Evolutionary conservation across 2,888 invertebrate species (phyloP).

Genomic region (Phasia obesa): DNA sequence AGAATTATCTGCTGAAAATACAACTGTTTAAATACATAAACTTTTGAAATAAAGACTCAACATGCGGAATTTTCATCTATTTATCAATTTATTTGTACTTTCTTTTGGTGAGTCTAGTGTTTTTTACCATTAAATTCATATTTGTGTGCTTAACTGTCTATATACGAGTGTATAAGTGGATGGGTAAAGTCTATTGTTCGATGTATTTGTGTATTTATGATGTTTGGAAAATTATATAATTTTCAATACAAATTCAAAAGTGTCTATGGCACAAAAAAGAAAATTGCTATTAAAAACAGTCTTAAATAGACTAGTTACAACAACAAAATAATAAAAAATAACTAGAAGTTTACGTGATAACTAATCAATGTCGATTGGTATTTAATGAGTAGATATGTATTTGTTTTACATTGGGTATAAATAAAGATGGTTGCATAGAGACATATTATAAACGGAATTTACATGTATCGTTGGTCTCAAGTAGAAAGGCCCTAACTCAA

Average conservation of each 20-base stretch:
- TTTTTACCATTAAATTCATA: neutral
- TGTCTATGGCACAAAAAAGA: constrained; percentile 39
- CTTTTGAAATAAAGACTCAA: constrained; percentile 8
- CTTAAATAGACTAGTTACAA: constrained; percentile 2
- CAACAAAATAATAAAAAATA: constrained; percentile 41
- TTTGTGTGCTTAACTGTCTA: constrained; percentile 11
- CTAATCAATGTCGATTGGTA: constrained; percentile 61
- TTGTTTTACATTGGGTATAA: constrained; percentile 55
- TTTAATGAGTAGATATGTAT: constrained; percentile 66
- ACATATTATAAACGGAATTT: neutral
- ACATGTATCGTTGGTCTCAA: no score
- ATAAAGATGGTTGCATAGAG: neutral
- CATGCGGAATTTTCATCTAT: constrained; percentile 7
- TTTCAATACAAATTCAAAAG: constrained; percentile 59
- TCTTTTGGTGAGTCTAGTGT: neutral
- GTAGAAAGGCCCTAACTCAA: no score
- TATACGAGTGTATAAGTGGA: constrained; percentile 6
- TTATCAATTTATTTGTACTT: constrained; percentile 35
- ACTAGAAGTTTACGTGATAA: constrained; percentile 56
- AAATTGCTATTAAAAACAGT: neutral
- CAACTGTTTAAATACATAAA: constrained; percentile 31
- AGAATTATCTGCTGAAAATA: no score
- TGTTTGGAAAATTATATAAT: constrained; percentile 51
- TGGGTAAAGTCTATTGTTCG: constrained; percentile 12
- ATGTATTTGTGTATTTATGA: constrained; percentile 45